Percentiles rank a stretch among this genome's conserved stretches.
Evolutionary conservation across 2,797 vertebrate species (phyloP).

Genomic region (Morus bassanus): DNA sequence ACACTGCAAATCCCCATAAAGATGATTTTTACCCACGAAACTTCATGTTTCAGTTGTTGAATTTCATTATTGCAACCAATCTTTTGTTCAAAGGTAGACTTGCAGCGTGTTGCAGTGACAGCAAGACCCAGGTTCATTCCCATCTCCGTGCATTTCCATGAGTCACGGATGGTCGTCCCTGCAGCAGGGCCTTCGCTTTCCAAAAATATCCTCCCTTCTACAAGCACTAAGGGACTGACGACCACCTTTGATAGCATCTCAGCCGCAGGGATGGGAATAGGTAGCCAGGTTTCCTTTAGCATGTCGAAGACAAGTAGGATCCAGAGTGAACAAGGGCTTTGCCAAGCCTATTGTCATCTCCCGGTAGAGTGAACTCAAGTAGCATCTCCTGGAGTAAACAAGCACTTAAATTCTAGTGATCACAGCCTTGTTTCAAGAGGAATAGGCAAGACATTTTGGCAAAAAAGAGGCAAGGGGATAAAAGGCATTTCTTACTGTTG

Average conservation of each 20-base stretch:
- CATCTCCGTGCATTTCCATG: fast-evolving
- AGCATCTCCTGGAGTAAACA: background rate
- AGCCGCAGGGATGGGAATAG: background rate
- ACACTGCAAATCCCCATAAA: background rate
- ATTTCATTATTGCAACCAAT: background rate
- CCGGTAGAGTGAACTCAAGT: background rate
- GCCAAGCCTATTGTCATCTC: background rate
- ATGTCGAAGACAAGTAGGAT: background rate
- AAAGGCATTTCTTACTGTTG: background rate
- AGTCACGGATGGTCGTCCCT: background rate
- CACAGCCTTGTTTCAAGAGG: background rate
- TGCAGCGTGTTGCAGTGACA: background rate
- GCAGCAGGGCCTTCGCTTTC: background rate
- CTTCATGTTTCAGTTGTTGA: background rate
- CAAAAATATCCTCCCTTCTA: background rate
- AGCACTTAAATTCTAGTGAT: background rate
- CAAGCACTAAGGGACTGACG: fast-evolving
- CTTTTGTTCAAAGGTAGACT: background rate
- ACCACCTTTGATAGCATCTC: background rate
- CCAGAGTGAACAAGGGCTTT: background rate
- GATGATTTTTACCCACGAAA: background rate
- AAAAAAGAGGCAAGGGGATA: background rate
- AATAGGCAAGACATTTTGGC: background rate
- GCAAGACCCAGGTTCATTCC: background rate
- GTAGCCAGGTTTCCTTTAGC: background rate